These are phyloP conservation scores for Centropus bengalensis DNA, from an alignment of 2,113 vertebrate genomes.

Conservation along the genomic window DNA sequence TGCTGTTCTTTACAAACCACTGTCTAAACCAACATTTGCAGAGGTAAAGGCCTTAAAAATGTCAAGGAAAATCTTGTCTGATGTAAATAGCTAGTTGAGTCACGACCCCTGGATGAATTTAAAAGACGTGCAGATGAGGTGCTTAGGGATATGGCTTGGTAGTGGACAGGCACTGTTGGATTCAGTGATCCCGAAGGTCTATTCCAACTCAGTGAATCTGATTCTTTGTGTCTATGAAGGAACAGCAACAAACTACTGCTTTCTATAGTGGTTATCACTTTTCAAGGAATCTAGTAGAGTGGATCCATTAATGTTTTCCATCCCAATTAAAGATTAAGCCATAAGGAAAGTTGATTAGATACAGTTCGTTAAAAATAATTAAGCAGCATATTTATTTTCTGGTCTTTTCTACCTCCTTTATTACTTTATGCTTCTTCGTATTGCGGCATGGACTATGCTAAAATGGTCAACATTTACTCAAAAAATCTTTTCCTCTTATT, in stretches of 20 bases:
- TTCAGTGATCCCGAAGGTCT: no score
- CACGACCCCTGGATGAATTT: no score
- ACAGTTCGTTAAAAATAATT: background rate
- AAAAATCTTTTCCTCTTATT: background rate
- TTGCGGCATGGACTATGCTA: background rate
- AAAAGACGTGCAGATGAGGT: no score
- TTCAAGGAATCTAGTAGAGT: background rate
- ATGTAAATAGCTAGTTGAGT: background rate
- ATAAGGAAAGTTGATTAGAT: background rate
- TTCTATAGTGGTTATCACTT: background rate
- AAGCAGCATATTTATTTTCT: background rate
- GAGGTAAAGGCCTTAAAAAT: background rate
- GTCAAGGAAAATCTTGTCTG: background rate
- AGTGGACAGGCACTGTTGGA: no score
- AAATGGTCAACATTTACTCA: background rate
- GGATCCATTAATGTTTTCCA: background rate
- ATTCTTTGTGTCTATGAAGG: background rate
- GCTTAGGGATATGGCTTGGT: no score
- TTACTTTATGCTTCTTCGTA: background rate
- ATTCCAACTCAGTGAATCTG: no score
- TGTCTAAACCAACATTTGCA: background rate
- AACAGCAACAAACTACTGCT: background rate
- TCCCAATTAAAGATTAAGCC: background rate
- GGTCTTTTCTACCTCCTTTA: background rate
- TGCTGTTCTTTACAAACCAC: background rate